phyloP scores from a whole-genome alignment of 64 coral and sea anemone species.

The Exaiptasia diaphana region DNA sequence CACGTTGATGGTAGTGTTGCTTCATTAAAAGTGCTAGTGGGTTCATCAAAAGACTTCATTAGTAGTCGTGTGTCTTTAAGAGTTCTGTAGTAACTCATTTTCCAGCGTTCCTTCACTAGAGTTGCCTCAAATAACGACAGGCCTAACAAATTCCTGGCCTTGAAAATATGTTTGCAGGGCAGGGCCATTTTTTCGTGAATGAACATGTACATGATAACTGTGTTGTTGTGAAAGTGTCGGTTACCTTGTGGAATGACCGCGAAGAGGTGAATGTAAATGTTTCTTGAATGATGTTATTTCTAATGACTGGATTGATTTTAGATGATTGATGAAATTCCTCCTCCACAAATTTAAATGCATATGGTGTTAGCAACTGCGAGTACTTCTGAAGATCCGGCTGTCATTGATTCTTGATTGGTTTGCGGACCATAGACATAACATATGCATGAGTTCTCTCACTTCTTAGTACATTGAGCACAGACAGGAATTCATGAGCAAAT shows the following conservation, averaged over 20 bases:
- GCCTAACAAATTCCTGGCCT: background rate
- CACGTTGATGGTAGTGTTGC: background rate
- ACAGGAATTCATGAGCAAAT: slow-evolving; percentile 57
- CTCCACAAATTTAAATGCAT: slow-evolving; percentile 38
- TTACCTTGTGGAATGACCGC: background rate
- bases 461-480: slow-evolving; percentile 39
- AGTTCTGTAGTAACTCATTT: background rate
- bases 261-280: slow-evolving; percentile 6
- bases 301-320: background rate
- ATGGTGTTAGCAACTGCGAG: slow-evolving; percentile 13
- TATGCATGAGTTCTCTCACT: slow-evolving; percentile 47
- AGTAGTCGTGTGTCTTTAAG: background rate
- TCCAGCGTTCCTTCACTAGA: background rate
- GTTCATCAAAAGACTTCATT: background rate
- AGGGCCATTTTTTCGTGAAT: background rate
- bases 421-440: slow-evolving; percentile 32
- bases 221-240: slow-evolving; percentile 2
- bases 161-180: background rate
- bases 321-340: slow-evolving; percentile 11
- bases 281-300: background rate
- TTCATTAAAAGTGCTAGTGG: background rate
- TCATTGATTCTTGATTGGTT: slow-evolving; percentile 2
- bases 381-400: background rate
- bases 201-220: slow-evolving; percentile 22
- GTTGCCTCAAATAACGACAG: background rate